Conservation (phyloP, 2,797 vertebrate genomes). For the Esox lucius region DNA sequence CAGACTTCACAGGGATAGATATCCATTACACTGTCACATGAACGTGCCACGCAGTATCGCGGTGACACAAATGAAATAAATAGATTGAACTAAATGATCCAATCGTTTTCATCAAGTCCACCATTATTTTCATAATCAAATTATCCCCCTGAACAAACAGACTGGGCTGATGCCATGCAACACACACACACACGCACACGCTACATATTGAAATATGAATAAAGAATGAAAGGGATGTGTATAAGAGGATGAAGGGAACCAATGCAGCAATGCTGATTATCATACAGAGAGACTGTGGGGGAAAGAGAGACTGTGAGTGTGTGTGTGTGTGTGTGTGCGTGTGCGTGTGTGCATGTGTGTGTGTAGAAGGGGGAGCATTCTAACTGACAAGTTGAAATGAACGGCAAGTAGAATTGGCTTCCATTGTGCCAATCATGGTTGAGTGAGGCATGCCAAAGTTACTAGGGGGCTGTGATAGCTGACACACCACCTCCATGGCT, state of each 20-base stretch:
- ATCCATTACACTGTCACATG: slow-evolving; percentile 24
- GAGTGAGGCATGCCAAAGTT: slow-evolving; percentile 40
- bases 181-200: slow-evolving; percentile 18
- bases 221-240: slow-evolving; percentile 44
- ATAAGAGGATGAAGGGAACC: slow-evolving; percentile 49
- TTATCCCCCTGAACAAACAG: not conserved
- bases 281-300: slow-evolving; percentile 37
- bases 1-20: slow-evolving; percentile 8
- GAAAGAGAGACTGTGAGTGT: slow-evolving; percentile 20
- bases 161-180: slow-evolving; percentile 24
- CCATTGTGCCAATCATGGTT: slow-evolving; percentile 48
- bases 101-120: slow-evolving; percentile 10
- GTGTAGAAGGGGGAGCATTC: slow-evolving; percentile 40
- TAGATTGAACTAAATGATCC: slow-evolving; percentile 8
- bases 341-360: slow-evolving; percentile 7
- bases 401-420: slow-evolving; percentile 58
- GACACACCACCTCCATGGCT: slow-evolving; percentile 29
- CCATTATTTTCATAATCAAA: slow-evolving; percentile 21
- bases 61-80: slow-evolving; percentile 28
- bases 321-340: not conserved
- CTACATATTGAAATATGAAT: slow-evolving; percentile 42
- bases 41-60: slow-evolving; percentile 25
- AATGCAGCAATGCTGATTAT: slow-evolving; percentile 65
- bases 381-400: slow-evolving; percentile 51
- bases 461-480: slow-evolving; percentile 28